Evolutionary conservation across 2,888 invertebrate species (phyloP).

Genomic region (Syrphus vitripennis): DNA sequence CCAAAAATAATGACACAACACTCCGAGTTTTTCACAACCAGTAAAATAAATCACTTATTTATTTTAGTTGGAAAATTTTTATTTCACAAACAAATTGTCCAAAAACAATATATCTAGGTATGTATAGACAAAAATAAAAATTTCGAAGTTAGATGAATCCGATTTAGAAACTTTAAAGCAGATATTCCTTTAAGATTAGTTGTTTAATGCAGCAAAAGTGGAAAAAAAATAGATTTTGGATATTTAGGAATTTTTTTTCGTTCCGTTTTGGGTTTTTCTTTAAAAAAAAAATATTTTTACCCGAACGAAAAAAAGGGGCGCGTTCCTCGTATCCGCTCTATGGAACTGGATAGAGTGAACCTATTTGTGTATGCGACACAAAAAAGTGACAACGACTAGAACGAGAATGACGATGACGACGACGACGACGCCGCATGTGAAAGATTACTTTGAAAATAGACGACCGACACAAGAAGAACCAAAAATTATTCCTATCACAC

Average conservation of each 20-base stretch:
- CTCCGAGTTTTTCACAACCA: slow-evolving; percentile 37
- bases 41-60: background rate
- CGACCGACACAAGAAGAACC: slow-evolving; percentile 31
- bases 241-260: background rate
- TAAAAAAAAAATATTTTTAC: slow-evolving; percentile 44
- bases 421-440: slow-evolving; percentile 34
- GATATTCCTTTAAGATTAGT: too few relatives aligned
- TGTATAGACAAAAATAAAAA: too few relatives aligned
- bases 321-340: slow-evolving; percentile 60
- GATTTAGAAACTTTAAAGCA: background rate
- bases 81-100: background rate
- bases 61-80: background rate
- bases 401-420: background rate
- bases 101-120: too few relatives aligned
- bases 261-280: background rate
- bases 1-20: slow-evolving; percentile 40
- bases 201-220: background rate
- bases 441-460: slow-evolving; percentile 63
- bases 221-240: background rate
- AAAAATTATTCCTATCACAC: slow-evolving; percentile 58
- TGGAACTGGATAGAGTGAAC: slow-evolving; percentile 35
- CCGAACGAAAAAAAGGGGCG: slow-evolving; percentile 59
- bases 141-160: background rate
- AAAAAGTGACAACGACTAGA: slow-evolving; percentile 11
- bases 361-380: slow-evolving; percentile 40